Percentiles rank a stretch among this genome's conserved stretches.
Conservation (phyloP, 2,113 vertebrate species). For the Paracanthobrama guichenoti region DNA sequence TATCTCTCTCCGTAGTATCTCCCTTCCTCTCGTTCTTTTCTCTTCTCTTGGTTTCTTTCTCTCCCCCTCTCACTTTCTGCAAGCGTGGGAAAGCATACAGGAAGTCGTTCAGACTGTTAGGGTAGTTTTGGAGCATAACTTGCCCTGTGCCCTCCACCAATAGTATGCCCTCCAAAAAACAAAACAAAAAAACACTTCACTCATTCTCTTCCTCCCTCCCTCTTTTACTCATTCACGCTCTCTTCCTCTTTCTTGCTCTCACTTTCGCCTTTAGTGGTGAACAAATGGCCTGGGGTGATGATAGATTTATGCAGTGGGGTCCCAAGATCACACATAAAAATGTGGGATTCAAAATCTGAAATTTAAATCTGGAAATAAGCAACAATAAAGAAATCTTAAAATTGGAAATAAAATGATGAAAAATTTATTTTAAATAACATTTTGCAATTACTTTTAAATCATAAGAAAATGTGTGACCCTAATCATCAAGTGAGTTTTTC, state of each 20-base stretch:
- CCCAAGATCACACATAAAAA: background rate
- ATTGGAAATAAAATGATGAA: background rate
- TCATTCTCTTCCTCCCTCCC: background rate
- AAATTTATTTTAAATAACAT: background rate
- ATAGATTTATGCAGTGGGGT: background rate
- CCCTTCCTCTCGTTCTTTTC: constrained; percentile 39
- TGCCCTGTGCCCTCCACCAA: constrained; percentile 44
- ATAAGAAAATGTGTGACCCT: background rate
- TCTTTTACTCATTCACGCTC: background rate
- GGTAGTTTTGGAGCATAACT: constrained; percentile 43
- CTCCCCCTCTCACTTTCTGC: constrained; percentile 31
- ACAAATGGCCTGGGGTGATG: background rate
- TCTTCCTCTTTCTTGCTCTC: background rate
- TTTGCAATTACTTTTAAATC: background rate
- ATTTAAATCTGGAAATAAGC: background rate
- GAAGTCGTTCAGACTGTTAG: constrained; percentile 53
- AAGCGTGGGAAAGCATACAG: constrained; percentile 60
- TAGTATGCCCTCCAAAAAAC: constrained; percentile 5
- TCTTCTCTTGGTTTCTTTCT: constrained; percentile 9
- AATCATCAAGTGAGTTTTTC: background rate
- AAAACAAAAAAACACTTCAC: background rate
- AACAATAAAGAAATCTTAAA: background rate
- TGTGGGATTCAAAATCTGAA: background rate
- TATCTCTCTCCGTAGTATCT: constrained; percentile 28
- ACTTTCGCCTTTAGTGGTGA: background rate